Evolutionary conservation across 2,888 invertebrate species (phyloP), one percentile per base, ranked within the genome.

Genomic region (Apotomis turbidana): DNA sequence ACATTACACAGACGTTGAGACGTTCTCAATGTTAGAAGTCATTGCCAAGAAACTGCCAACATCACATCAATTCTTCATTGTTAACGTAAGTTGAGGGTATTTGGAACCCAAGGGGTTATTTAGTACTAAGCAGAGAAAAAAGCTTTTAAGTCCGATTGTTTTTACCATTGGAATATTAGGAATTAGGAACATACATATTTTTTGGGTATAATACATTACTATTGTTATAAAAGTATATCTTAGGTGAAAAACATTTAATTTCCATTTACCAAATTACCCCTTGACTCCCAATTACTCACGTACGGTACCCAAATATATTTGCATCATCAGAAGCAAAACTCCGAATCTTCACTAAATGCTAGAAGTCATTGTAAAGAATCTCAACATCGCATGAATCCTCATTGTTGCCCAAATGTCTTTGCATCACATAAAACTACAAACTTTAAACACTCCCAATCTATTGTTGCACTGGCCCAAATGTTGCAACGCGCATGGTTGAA

Each of bases 401-500:
- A 27, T 2, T 27, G 27, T 27, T 2, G 2, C 27, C 44, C 10
- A 38, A 55, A 55, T 69, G 68, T 51, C 49, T 66, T 71, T 58
- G 61, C 67, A 68, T 15, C 57, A 71, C 55, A 58, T 15, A 73
- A 70, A 73, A 62, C 60, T 71, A 51, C 59, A 61, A 64, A 63
- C 57, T 64, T 63, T 55, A 27, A 68, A 63, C 74, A 59, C 71
- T 55, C 55, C 62, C 62, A 62, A 69, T 51, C 55, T 62, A 68
- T 71, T 71, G 71, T 68, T 71, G 71, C 71, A 72, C 49, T 59
- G 60, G 51, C 44, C 68, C 59, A 15, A 73, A 71, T 71, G 74
- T 71, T 71, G 74, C 64, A 70, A 74, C 69, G 73, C 74, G 73
- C 75, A 70, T 74, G 71, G 74, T 76, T 74, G 78, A 79, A 83